Conservation (phyloP, 1,140 invertebrate genomes). For the Brachionus angularis region DNA sequence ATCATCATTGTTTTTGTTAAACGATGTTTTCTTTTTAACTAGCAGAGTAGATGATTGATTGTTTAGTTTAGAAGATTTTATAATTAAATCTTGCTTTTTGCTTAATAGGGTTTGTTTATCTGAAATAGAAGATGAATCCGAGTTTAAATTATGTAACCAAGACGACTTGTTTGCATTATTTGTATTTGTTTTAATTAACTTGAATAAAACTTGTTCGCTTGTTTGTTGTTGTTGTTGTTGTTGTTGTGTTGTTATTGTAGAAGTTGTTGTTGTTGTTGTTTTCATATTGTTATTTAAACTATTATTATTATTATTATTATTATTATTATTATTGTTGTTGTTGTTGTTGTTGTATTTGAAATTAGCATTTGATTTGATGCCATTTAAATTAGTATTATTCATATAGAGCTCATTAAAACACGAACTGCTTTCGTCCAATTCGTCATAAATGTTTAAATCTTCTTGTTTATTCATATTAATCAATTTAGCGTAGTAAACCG, state of each 20-base stretch:
- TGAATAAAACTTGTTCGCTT: conserved; percentile 29
- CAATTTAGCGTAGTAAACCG: conserved; percentile 36
- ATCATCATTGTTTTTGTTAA: too few relatives aligned
- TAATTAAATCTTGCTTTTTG: neutral
- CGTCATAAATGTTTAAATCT: too few relatives aligned
- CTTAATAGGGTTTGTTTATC: neutral
- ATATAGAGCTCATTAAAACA: too few relatives aligned
- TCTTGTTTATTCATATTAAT: conserved; percentile 9
- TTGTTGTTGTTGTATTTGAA: too few relatives aligned
- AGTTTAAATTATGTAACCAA: neutral
- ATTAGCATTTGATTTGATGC: too few relatives aligned
- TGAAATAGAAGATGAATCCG: neutral
- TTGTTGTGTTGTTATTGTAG: conserved; percentile 5
- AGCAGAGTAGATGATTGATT: neutral
- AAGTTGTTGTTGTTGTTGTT: conserved; percentile 27
- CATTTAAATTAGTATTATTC: too few relatives aligned
- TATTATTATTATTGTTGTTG: too few relatives aligned
- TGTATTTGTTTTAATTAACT: conserved; percentile 38
- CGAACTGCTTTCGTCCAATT: neutral
- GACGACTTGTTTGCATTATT: neutral
- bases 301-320: too few relatives aligned
- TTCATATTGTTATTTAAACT: too few relatives aligned
- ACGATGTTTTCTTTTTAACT: neutral
- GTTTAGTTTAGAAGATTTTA: neutral
- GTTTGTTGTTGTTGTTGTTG: neutral